A percentile compares a stretch with the other conserved stretches of the same genome.
Conservation (phyloP, 2,797 vertebrate species). For the Gallinago solitaria region DNA sequence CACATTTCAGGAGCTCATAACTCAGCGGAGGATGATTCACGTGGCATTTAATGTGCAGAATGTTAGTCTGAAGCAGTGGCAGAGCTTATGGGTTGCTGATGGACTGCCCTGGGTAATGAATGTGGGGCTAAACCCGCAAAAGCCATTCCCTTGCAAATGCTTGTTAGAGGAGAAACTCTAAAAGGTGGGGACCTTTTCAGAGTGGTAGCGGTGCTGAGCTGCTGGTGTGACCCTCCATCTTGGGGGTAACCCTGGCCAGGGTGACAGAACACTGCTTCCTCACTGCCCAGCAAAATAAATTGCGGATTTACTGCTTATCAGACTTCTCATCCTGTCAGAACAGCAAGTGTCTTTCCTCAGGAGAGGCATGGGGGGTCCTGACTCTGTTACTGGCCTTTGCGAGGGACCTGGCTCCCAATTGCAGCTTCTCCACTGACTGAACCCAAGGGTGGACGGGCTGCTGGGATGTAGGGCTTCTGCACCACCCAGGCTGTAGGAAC, state of each 20-base stretch:
- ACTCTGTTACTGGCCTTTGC: neutral
- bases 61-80: neutral
- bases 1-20: neutral
- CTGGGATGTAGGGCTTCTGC: neutral
- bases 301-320: neutral
- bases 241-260: neutral
- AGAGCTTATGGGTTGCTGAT: neutral
- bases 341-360: neutral
- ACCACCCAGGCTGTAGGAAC: neutral
- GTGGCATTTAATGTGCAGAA: neutral
- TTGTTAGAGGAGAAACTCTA: neutral
- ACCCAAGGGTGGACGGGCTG: fast-evolving
- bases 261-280: fast-evolving
- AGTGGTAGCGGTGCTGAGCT: neutral
- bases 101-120: neutral
- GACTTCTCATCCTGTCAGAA: neutral
- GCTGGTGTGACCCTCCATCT: neutral
- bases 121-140: neutral
- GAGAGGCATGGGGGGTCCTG: neutral
- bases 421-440: neutral
- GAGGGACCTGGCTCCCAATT: neutral
- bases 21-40: neutral
- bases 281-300: neutral
- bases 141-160: neutral
- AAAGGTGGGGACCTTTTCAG: neutral